Base-by-base conservation (phyloP, 2,888 invertebrate species). In the Polylopha cassiicola region DNA sequence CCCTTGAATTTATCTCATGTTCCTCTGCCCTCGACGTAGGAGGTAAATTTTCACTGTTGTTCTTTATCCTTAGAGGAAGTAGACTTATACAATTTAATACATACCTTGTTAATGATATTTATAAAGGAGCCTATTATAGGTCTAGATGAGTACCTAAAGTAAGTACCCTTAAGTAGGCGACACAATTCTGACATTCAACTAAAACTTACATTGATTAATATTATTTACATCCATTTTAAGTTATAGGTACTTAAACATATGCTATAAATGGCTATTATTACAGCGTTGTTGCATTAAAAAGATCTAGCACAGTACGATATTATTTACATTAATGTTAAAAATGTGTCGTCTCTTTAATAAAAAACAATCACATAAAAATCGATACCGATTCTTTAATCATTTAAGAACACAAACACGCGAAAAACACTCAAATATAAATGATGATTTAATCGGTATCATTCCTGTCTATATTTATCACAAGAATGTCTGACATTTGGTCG, bases 71-170 rank as follows among this genome's bases (percentile, higher is more conserved):
- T 71, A 73, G 65, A 63, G 56, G 61, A 65, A 49, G 60, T 64
- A 60, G 55, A 57, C 55, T 57, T 67, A 60, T 64, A 64, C 58
- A 60, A 50, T 58, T 57, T 58, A 55, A 57, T 51, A 53, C 51
- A 54, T 58, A 62, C 62, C 65, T 75, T 75, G 76, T 76, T 77
- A 66, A 65, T 70, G 49, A 55, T 58, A 71, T 68, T 67, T 51
- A 61, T 65, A 62, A 64, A 63, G 60, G 73, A 75, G 68, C 63
- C 52, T 70, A 70, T n/a, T n/a, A n/a, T n/a, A n/a, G n/a, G n/a
- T n/a, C n/a, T n/a, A n/a, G n/a, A n/a, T n/a, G n/a, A n/a, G n/a
- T n/a, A n/a, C n/a, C n/a, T n/a, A n/a, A n/a, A n/a, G n/a, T n/a
- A n/a, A n/a, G n/a, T n/a, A n/a, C n/a, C n/a, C n/a, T n/a, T n/a